phyloP scores from a whole-genome alignment of 2,797 vertebrate genomes.

The Momotus momota region DNA sequence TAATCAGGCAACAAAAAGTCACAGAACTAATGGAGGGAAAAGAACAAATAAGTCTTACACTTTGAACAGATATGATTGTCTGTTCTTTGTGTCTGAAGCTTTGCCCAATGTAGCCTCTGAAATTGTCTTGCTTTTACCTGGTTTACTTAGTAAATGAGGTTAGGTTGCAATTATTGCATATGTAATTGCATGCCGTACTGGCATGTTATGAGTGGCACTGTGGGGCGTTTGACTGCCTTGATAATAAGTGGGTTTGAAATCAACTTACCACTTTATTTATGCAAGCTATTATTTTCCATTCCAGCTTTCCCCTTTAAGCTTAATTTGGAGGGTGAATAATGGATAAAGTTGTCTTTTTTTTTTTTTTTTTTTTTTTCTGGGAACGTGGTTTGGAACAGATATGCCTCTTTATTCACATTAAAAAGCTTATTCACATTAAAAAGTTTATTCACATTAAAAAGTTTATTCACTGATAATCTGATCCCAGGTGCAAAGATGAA shows the following conservation, averaged over 20 bases:
- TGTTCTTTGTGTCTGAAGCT: not conserved
- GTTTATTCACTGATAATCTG: not conserved
- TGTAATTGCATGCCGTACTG: not conserved
- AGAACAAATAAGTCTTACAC: not conserved
- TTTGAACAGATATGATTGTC: not conserved
- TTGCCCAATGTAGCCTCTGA: not conserved
- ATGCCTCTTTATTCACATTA: not conserved
- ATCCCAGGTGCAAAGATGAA: not conserved
- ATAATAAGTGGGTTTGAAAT: not conserved
- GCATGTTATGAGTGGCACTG: not conserved
- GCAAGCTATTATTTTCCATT: not conserved
- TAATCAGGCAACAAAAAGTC: not conserved
- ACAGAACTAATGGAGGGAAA: not conserved
- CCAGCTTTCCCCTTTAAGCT: not conserved
- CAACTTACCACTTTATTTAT: not conserved
- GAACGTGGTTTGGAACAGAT: not conserved
- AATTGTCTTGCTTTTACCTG: not conserved
- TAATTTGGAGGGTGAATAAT: not conserved
- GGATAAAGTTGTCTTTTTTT: not conserved
- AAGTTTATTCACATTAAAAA: not conserved
- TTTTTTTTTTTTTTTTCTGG: not conserved
- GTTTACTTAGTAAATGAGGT: not conserved
- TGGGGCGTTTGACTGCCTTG: not conserved
- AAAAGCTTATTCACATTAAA: not conserved
- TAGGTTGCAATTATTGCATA: not conserved